phyloP scores from a whole-genome alignment of 2,113 vertebrate species.

The Etheostoma cragini region DNA sequence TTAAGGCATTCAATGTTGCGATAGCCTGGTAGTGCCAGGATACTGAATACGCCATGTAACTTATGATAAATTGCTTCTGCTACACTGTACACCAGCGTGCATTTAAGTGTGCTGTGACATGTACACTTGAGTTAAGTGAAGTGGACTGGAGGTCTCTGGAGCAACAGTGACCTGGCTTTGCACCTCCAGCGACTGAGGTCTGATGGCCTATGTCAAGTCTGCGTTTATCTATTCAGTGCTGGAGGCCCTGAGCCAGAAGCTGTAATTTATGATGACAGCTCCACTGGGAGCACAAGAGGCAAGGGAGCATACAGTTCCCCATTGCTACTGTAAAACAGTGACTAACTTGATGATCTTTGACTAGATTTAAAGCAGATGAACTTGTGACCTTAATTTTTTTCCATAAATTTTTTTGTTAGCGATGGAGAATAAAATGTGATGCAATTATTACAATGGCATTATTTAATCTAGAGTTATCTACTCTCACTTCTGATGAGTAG shows the following conservation, averaged over 20 bases:
- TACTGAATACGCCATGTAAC: neutral
- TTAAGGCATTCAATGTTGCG: accelerated
- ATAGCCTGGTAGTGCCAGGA: neutral
- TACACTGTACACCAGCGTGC: neutral
- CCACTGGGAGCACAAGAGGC: neutral
- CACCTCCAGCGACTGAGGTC: conserved; percentile 14
- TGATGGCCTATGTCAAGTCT: conserved; percentile 38
- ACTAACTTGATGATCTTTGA: neutral
- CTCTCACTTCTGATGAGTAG: neutral
- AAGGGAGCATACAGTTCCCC: neutral
- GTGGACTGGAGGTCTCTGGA: conserved; percentile 43
- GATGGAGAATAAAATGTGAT: neutral
- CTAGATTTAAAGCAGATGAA: conserved; percentile 14
- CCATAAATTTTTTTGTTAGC: neutral
- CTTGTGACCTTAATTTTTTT: conserved; percentile 25
- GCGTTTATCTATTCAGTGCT: conserved; percentile 28
- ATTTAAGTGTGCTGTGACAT: conserved; percentile 30
- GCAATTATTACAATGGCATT: neutral
- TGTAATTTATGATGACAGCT: conserved; percentile 37
- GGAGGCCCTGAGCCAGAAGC: conserved; percentile 6
- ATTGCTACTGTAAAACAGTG: neutral
- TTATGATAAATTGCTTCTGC: neutral
- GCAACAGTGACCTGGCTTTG: conserved; percentile 33
- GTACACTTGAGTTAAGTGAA: conserved; percentile 48
- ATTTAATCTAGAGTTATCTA: neutral